These are phyloP conservation scores for Argynnis bischoffii DNA, from an alignment of 2,888 invertebrate genomes.

Conservation along the genomic window DNA sequence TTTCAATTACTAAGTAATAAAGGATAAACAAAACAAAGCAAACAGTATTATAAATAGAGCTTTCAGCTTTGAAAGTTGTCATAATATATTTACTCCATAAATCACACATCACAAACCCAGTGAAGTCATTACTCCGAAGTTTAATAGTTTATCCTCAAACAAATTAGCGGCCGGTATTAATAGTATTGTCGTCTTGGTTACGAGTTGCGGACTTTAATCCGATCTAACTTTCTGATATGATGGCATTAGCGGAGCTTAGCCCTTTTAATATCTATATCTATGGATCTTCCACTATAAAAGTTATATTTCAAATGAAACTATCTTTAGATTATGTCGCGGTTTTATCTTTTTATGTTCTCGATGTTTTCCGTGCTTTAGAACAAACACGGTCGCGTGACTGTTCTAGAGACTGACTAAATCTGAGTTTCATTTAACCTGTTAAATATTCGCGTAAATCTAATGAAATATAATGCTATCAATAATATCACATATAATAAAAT, in stretches of 20 bases:
- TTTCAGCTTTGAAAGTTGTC: not conserved
- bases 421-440: no score
- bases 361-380: no score
- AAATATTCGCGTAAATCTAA: no score
- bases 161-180: slow-evolving; percentile 19
- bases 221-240: slow-evolving; percentile 19
- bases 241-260: slow-evolving; percentile 11
- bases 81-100: slow-evolving; percentile 4
- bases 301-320: not conserved
- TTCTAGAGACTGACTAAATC: no score
- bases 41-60: not conserved
- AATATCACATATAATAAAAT: no score
- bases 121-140: slow-evolving; percentile 8
- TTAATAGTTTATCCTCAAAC: slow-evolving; percentile 19
- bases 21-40: no score
- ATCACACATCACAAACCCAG: slow-evolving; percentile 14
- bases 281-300: not conserved
- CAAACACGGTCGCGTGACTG: no score
- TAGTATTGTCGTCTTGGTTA: slow-evolving; percentile 20
- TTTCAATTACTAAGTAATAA: no score
- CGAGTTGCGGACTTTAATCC: slow-evolving; percentile 22
- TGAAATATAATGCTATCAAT: no score
- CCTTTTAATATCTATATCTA: not conserved
- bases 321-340: no score
- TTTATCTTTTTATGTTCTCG: no score